These are phyloP conservation scores for Enoplosus armatus DNA, from an alignment of 2,797 vertebrate genomes.

Conservation along the genomic window DNA sequence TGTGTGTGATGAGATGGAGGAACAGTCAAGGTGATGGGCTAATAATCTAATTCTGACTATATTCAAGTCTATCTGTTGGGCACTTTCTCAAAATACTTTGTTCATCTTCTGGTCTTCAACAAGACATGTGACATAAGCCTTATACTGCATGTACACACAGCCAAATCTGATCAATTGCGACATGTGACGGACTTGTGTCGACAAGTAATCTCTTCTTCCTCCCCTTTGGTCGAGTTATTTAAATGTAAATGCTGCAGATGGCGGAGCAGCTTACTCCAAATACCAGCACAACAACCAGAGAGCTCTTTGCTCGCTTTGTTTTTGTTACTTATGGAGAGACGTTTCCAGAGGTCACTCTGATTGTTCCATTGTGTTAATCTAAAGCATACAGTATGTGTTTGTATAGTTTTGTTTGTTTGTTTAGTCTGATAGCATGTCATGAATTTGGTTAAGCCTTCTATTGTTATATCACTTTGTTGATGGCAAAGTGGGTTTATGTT, in stretches of 20 bases:
- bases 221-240: background rate
- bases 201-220: background rate
- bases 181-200: background rate
- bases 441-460: background rate
- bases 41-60: background rate
- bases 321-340: background rate
- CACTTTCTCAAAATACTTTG: background rate
- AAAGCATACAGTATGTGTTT: background rate
- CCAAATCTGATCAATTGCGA: background rate
- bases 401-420: too few relatives aligned
- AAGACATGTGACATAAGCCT: background rate
- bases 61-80: background rate
- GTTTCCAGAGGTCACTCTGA: background rate
- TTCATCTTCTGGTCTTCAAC: background rate
- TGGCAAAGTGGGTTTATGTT: background rate
- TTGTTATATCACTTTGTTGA: background rate
- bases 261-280: background rate
- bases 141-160: background rate
- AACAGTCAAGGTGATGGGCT: background rate
- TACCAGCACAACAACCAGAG: background rate
- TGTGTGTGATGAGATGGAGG: background rate
- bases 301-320: background rate
- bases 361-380: background rate
- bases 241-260: background rate
- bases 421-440: background rate